phyloP scores from a whole-genome alignment of 2,797 vertebrate genomes.

The Melanotaenia pygmaea region DNA sequence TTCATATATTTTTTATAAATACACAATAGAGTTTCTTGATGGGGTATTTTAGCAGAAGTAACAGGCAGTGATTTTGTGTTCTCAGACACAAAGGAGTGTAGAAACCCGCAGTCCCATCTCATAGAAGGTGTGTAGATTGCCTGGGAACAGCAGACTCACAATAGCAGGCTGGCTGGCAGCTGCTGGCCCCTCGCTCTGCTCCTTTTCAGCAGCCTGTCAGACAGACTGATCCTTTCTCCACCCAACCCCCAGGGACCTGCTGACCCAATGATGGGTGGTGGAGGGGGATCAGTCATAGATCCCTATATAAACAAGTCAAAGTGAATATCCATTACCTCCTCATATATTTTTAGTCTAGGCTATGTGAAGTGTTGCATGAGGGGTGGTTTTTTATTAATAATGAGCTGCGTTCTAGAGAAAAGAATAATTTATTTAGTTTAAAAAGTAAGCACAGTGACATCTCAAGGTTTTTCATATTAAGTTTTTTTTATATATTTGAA shows the following conservation, averaged over 20 bases:
- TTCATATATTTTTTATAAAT: background rate
- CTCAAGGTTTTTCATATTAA: background rate
- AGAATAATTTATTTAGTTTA: background rate
- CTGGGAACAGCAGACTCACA: slow-evolving; percentile 78
- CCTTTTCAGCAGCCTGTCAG: slow-evolving; percentile 76
- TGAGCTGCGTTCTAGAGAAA: slow-evolving; percentile 6
- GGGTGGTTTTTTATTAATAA: slow-evolving; percentile 10
- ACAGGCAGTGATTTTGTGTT: slow-evolving; percentile 39
- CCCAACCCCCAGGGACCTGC: slow-evolving; percentile 68
- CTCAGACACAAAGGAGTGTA: slow-evolving; percentile 77
- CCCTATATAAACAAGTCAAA: slow-evolving; percentile 63
- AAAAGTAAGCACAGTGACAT: background rate
- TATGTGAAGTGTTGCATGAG: background rate
- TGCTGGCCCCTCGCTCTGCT: slow-evolving; percentile 71
- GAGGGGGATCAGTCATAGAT: slow-evolving; percentile 61
- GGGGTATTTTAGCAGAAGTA: background rate
- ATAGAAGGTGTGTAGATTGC: slow-evolving; percentile 65
- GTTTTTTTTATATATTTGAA: background rate
- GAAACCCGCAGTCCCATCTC: slow-evolving; percentile 62
- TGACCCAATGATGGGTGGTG: slow-evolving; percentile 58
- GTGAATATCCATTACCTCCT: slow-evolving; percentile 37
- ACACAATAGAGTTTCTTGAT: background rate
- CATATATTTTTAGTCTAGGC: slow-evolving; percentile 20
- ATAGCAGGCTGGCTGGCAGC: slow-evolving; percentile 77
- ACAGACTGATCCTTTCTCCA: slow-evolving; percentile 73